Evolutionary conservation across 2,113 vertebrate genomes (phyloP), one percentile per base, ranked within the genome.

Genomic region (Strigops habroptila): DNA sequence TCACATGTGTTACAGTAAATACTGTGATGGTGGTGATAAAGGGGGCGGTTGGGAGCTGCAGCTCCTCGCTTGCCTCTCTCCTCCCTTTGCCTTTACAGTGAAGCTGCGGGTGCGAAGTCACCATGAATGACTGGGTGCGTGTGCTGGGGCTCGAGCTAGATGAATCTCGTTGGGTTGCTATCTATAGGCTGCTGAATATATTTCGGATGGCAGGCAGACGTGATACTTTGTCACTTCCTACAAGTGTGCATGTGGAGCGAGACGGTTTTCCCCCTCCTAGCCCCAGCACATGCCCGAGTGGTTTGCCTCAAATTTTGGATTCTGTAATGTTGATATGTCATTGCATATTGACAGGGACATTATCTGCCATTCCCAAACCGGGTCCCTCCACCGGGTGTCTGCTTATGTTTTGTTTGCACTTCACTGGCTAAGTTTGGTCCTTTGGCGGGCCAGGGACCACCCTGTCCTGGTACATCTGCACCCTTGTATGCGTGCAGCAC

Each of bases 1-100:
- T 95, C 96, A 97, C 96, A 93, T 97, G 96, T 73, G 93, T 97
- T 96, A 95, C 86, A 33, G 96, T 96, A 96, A 95, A 89, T 71
- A n/a, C 91, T 57, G 91, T 0, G 81, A 82, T 85, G 86, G 69
- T 88, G 94, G 46, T 25, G 93, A 85, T 94, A 79, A 48, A 33
- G 91, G 92, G 52, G 88, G 59, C 0, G 33, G 55, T 8, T 39
- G 83, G 92, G 76, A 90, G 73, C 91, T 0, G 10, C 2, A 8
- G 82, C 70, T 87, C 73, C 82, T 18, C 1, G 1, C 48, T 28
- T 6, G 27, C 57, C 30, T 44, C 53, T 49, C 39, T 14, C 5
- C 2, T 80, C 90, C 82, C 77, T 35, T 35, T 7, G 69, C 92
- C 75, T 92, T 14, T 16, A 0, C 14, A 8, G 83, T 2, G 1